Evolutionary conservation across 2,888 invertebrate genomes (phyloP), one percentile per base, ranked within the genome.

Genomic region (Agrochola lota): DNA sequence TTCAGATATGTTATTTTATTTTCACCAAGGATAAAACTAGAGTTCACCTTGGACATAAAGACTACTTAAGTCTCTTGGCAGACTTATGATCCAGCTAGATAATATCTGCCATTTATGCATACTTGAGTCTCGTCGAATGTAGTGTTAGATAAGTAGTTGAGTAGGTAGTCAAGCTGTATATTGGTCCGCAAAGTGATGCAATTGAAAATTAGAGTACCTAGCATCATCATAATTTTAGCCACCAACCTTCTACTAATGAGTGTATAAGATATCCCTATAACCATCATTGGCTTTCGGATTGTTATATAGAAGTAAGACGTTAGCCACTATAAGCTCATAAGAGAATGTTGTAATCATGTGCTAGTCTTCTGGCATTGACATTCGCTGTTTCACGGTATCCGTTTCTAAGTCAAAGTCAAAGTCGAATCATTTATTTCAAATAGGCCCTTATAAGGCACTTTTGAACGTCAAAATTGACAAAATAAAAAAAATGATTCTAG

Each of bases 21-120:
- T 20, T 6, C 3, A 12, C 69, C 20, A 66, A 74, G 46, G 17
- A 62, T 80, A 55, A 35, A 64, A 60, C 46, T 59, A 35, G 6
- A 59, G n/a, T 43, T 68, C 11, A 64, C 81, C 81, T 80, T 80
- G 67, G 30, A 4, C 2, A 80, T 57, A 55, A 70, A 66, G n/a
- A 26, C 63, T 75, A 49, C 68, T 71, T 74, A 71, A 64, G 55
- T 23, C 30, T 35, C 60, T 43, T 55, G 35, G 55, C 26, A 79
- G 46, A 64, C 46, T 49, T 66, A 49, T 59, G 30, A 66, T 70
- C 26, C 35, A 26, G 1, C 49, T 46, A 35, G 67, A 78, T 83
- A 62, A 67, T 66, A 60, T 52, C 23, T 63, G 17, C 35, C 26
- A 67, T 67, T 70, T 62, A 70, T 20, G 66, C 15, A 35, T 71